These are phyloP conservation scores for Somateria mollissima DNA, from an alignment of 2,797 vertebrate genomes.

Conservation along the genomic window DNA sequence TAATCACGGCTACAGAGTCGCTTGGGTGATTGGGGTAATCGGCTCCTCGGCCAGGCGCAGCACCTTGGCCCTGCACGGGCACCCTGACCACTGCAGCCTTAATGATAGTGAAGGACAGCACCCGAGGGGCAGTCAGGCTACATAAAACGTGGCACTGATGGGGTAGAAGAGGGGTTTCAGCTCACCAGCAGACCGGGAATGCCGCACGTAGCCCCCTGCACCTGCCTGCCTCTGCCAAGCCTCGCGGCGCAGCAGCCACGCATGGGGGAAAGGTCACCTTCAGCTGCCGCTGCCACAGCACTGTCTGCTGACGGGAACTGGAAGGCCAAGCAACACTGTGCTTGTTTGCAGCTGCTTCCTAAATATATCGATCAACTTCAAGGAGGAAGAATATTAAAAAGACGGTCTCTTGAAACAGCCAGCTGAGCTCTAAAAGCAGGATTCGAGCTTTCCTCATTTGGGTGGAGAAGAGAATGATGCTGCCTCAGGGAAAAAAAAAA, in stretches of 20 bases:
- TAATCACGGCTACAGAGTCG: accelerated
- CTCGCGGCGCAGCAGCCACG: background rate
- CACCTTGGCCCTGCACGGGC: background rate
- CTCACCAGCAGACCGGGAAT: background rate
- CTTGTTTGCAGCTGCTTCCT: slow-evolving; percentile 51
- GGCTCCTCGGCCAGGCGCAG: background rate
- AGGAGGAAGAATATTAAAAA: background rate
- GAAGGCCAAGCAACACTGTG: background rate
- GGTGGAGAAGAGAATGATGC: slow-evolving; percentile 61
- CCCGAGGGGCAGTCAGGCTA: accelerated
- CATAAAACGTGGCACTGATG: accelerated
- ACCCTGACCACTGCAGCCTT: background rate
- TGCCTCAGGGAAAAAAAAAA: slow-evolving; percentile 43
- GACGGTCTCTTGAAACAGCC: slow-evolving; percentile 33
- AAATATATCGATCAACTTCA: slow-evolving; percentile 52
- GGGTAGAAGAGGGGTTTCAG: accelerated
- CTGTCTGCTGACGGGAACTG: background rate
- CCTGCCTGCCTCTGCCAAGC: background rate
- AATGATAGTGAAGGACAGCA: accelerated
- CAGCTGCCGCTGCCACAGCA: background rate
- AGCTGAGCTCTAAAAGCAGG: slow-evolving; percentile 74
- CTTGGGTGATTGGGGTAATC: background rate
- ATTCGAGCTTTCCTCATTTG: slow-evolving; percentile 61
- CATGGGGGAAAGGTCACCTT: slow-evolving; percentile 25
- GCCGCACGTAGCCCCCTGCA: accelerated